Base-by-base conservation (phyloP, 2,888 invertebrate genomes). In the Heliconius cydno region DNA sequence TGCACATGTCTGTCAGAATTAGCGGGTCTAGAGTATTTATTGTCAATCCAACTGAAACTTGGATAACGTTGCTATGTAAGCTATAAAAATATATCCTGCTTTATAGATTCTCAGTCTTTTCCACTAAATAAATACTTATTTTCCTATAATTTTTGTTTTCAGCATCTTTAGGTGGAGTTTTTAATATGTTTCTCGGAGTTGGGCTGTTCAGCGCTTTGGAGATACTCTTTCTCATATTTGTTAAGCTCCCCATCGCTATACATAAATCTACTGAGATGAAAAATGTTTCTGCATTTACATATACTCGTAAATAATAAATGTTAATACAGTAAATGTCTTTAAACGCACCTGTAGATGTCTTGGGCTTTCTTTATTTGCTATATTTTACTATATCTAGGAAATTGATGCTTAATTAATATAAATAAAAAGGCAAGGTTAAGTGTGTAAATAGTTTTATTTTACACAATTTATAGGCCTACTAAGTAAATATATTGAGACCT, bases 111-210 rank as follows among this genome's bases (percentile, higher is more conserved):
- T 60, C 12, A n/a, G n/a, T n/a, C 60, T n/a, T 57, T 57, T 60
- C n/a, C 60, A 4, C 12, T n/a, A 57, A 22, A n/a, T n/a, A 22
- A 57, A 22, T 57, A 57, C 57, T 57, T n/a, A 57, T 22, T 19
- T 57, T 22, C 9, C 22, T 22, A 57, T 46, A 46, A 19, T 52
- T 52, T 13, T 52, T 19, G 19, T 19, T 92, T 89, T 3, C 90
- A 95, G 94, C 94, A 0, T 94, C 94, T 0, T 83, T 95, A 38
- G 94, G 94, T 5, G 94, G 94, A 60, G 92, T 94, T 3, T 95
- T 94, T 85, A 95, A 92, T 82, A 94, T 95, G 94, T 94, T 95
- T 83, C 85, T 95, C 6, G 94, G 94, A 12, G 91, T 94, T 1
- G 94, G 94, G 9, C 80, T 94, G 7, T 93, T 94, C 80, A 94